Base-by-base conservation (phyloP, 2,113 vertebrate species). In the Oreochromis aureus region DNA sequence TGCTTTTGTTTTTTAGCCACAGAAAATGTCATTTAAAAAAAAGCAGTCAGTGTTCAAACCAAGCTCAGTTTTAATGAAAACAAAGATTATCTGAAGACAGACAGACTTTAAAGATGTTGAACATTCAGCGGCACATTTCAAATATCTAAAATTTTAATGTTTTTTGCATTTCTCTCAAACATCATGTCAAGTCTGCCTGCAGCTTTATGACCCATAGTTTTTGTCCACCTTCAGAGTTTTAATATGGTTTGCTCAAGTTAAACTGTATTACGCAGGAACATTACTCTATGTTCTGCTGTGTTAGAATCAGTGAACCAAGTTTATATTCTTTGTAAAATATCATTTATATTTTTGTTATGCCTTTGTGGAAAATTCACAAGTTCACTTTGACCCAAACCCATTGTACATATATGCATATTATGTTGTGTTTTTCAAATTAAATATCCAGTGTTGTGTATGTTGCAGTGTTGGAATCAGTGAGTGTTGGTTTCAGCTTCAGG, bases 401-500 rank as follows among this genome's bases (percentile, higher is more conserved):
- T 36, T 63, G 61, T 36, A 12, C 59, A 63, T 63, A 36, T 36
- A 1, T 63, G 18, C 30, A 63, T 0, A 66, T 66, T 66, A 5
- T 3, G 36, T 0, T 71, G 63, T 41, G 32, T n/a, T 63, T 63
- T 63, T 63, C 32, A n/a, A 63, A 63, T 63, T 63, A 63, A 63
- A 63, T 22, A 41, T 41, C n/a, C 36, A 69, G 63, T 69, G 11
- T 69, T 0, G 2, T 0, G 36, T 41, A 41, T 41, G 63, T 24
- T 15, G 7, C 63, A 9, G 0, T 71, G 39, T 24, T 41, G 0
- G n/a, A 69, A 24, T 69, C 63, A 69, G 36, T 41, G 63, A 71
- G 19, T 41, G 19, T 41, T 5, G 11, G 36, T 9, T 71, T 71
- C 0, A 71, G 36, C 36, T 41, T 71, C 0, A 41, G 36, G 7